A percentile compares a stretch with the other conserved stretches of the same genome.
These are phyloP conservation scores for Syngnathus typhle DNA, from an alignment of 2,113 vertebrate genomes.

Conservation along the genomic window DNA sequence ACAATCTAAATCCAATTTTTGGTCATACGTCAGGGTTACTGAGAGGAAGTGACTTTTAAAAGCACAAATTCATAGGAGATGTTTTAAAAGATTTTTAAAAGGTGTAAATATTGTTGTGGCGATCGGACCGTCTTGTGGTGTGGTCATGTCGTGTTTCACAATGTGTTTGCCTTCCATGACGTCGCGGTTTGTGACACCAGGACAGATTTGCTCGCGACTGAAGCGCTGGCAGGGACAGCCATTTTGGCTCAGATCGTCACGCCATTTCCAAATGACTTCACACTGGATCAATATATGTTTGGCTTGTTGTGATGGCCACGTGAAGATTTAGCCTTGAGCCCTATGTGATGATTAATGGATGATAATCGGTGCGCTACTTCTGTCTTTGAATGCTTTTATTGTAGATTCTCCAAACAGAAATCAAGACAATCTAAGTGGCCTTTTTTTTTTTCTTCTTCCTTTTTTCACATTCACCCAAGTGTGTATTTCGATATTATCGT, in stretches of 20 bases:
- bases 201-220: neutral
- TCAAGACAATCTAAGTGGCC: constrained; percentile 40
- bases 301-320: neutral
- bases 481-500: neutral
- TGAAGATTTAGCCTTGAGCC: neutral
- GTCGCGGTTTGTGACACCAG: neutral
- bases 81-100: constrained; percentile 44
- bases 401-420: constrained; percentile 14
- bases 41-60: constrained; percentile 32
- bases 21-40: constrained; percentile 55
- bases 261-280: neutral
- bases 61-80: constrained; percentile 58
- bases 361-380: constrained; percentile 17
- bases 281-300: neutral
- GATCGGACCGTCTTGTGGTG: constrained; percentile 13
- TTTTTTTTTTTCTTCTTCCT: neutral
- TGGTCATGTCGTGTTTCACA: constrained; percentile 29
- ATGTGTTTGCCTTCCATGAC: neutral
- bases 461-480: neutral
- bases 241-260: neutral
- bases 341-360: neutral
- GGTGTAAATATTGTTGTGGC: constrained; percentile 58
- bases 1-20: constrained; percentile 58
- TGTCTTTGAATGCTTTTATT: constrained; percentile 23
- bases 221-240: neutral